phyloP scores from a whole-genome alignment of 2,797 vertebrate genomes.

The Pangasius mekongensis region DNA sequence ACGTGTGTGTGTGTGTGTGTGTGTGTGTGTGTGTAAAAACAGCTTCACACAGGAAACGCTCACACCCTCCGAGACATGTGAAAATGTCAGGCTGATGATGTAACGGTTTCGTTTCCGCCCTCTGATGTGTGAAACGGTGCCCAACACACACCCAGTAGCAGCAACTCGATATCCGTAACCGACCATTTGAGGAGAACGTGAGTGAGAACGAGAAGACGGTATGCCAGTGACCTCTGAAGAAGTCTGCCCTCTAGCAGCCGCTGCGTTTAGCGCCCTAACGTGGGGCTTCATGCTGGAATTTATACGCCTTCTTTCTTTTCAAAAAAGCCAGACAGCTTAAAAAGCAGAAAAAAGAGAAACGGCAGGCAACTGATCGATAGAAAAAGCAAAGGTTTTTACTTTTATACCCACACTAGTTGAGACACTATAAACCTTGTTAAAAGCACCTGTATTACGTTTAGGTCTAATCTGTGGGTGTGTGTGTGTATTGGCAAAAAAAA shows the following conservation, averaged over 20 bases:
- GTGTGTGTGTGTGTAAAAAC: not conserved
- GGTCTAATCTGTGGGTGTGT: not conserved
- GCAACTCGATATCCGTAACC: not conserved
- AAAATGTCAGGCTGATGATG: conserved; percentile 61
- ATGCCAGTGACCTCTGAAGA: conserved; percentile 16
- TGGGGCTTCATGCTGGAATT: not conserved
- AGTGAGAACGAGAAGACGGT: conserved; percentile 2
- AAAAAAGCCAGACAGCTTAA: not conserved
- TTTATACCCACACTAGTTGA: not conserved
- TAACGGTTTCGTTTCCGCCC: conserved; percentile 60
- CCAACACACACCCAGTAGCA: conserved; percentile 13
- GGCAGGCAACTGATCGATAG: no score
- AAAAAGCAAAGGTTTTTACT: not conserved
- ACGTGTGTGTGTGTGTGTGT: not conserved
- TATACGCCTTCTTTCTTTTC: not conserved
- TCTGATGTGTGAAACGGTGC: conserved; percentile 24
- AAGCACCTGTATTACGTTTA: no score
- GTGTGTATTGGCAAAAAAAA: not conserved
- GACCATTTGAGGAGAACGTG: conserved; percentile 28
- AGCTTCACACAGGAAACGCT: conserved; percentile 55
- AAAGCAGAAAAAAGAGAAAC: not conserved
- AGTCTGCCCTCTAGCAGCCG: conserved; percentile 45
- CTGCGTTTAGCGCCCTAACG: not conserved
- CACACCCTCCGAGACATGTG: conserved; percentile 61
- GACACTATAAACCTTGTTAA: not conserved